phyloP scores from a whole-genome alignment of 2,113 vertebrate genomes.

The Cairina moschata region DNA sequence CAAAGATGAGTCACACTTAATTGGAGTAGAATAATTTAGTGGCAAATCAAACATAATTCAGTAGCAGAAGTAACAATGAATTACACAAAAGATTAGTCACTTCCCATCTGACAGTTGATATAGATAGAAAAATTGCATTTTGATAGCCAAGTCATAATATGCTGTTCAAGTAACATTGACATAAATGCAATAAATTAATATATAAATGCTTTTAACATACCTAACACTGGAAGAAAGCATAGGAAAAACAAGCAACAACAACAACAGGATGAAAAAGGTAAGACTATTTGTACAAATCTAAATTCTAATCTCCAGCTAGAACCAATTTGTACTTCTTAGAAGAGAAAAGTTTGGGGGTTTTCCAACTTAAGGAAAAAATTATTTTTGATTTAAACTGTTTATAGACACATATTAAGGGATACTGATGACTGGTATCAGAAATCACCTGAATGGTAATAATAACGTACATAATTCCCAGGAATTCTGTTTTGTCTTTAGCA shows the following conservation, averaged over 20 bases:
- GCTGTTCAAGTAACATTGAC: neutral
- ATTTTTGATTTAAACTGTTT: neutral
- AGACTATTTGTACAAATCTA: neutral
- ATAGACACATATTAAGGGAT: neutral
- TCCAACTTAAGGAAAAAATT: neutral
- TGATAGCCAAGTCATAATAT: neutral
- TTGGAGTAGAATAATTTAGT: too few relatives aligned
- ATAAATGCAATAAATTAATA: neutral
- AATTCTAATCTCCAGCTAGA: neutral
- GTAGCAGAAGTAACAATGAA: too few relatives aligned
- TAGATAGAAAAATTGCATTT: too few relatives aligned
- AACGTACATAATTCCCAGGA: neutral
- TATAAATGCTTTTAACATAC: neutral
- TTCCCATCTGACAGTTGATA: too few relatives aligned
- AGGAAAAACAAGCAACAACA: neutral
- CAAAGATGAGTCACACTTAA: too few relatives aligned
- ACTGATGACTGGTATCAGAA: neutral
- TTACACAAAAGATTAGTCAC: too few relatives aligned
- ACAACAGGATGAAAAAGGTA: neutral
- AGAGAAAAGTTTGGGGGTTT: fast-evolving
- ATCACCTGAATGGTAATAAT: neutral
- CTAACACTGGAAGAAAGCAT: neutral
- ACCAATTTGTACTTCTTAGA: neutral
- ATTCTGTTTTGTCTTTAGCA: neutral
- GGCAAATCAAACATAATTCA: too few relatives aligned